Evolutionary conservation across 2,797 vertebrate genomes (phyloP).

Genomic region (Gallinago nigripennis): DNA sequence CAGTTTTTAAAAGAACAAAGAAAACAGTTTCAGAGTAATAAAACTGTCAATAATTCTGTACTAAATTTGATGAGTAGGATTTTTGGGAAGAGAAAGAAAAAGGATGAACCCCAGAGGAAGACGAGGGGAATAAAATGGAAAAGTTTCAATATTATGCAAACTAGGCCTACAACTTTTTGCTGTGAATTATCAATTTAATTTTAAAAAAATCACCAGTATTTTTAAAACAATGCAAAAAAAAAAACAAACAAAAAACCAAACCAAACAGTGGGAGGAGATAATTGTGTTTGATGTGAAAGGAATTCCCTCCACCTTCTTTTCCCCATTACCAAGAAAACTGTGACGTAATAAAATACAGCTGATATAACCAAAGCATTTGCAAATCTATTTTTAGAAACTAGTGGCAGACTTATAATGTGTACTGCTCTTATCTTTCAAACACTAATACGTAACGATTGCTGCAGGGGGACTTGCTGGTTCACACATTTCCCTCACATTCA

Average conservation of each 20-base stretch:
- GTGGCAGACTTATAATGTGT: not conserved
- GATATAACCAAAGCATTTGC: not conserved
- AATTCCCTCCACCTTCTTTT: not conserved
- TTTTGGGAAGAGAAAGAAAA: not conserved
- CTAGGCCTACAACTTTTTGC: accelerated
- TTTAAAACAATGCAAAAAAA: not conserved
- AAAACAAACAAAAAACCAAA: too few relatives aligned
- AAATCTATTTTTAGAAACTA: not conserved
- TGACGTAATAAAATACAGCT: not conserved
- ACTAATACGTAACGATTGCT: not conserved
- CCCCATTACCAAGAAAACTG: not conserved
- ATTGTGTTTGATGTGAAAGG: not conserved
- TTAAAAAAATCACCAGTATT: not conserved
- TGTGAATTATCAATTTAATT: not conserved
- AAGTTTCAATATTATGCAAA: not conserved
- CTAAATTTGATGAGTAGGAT: not conserved
- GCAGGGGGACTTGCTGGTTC: not conserved
- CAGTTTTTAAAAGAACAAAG: not conserved
- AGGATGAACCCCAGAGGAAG: not conserved
- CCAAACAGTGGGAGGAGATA: not conserved
- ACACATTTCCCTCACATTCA: not conserved
- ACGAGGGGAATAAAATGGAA: not conserved
- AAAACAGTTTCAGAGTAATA: not conserved
- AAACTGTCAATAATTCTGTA: not conserved
- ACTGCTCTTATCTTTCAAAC: not conserved